Evolutionary conservation across 2,888 invertebrate genomes (phyloP), one percentile per base, ranked within the genome.

Genomic region (Julus scanicus): DNA sequence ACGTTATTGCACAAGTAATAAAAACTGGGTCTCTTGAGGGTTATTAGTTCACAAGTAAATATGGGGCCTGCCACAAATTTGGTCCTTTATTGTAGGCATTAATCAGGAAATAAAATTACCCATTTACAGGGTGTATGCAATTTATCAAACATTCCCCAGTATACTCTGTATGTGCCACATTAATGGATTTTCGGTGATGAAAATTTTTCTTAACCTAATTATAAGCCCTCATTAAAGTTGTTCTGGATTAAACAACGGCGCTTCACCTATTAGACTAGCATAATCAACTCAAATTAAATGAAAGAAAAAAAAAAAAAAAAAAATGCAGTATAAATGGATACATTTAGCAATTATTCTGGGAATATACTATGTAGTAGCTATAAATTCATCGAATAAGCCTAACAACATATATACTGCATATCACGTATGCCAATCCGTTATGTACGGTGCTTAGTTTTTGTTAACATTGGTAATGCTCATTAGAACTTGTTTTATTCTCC

Each of bases 21-120:
- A 80, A 71, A 80, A 80, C 13, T 13, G 8, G 53, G 80, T 20
- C 80, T 37, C 80, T 11, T 13, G 80, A 37, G 80, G 29, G 80
- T 80, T 29, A 37, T 80, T 80, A 37, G 80, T 80, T 80, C 80
- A 80, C 80, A 29, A 80, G 80, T 80, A 37, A 37, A 80, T 80
- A 37, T 37, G 80, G 80, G 80, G 80, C 80, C 37, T 37, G 80
- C 37, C 80, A 80, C 29, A 37, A 80, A 80, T 80, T 80, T 8
- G 13, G 80, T 80, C 80, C 37, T 80, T 80, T 80, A 37, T 20
- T 80, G 8, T 29, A 8, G 11, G 29, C 80, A 80, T 80, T 80
- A 80, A 80, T 80, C 80, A 80, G 37, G 53, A 11, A 53, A 80
- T 5, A 20, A 80, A 37, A 80, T 80, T 80, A 37, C 20, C 29